phyloP scores from a whole-genome alignment of 1,140 invertebrate species.

The Pseudobourletiella spinata region DNA sequence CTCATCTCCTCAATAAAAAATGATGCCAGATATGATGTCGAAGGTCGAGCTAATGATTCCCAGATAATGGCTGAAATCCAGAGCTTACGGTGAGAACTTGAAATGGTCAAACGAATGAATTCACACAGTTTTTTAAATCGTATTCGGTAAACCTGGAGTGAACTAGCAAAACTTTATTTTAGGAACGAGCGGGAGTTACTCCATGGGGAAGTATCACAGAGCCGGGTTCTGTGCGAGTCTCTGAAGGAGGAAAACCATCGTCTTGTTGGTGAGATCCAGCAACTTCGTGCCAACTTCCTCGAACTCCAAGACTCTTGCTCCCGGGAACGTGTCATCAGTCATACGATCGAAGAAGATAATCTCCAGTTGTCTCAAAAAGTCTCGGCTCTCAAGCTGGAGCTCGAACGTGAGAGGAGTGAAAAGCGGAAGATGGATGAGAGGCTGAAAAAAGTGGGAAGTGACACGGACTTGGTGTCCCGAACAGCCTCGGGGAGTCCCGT shows the following conservation, averaged over 20 bases:
- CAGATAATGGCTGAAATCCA: conserved; percentile 21
- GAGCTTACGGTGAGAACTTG: conserved; percentile 19
- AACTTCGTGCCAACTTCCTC: conserved; percentile 1
- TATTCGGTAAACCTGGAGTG: neutral
- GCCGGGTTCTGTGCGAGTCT: conserved; percentile 6
- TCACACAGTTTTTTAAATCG: no score
- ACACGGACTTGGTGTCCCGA: neutral
- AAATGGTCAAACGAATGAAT: no score
- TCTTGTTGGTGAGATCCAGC: conserved; percentile 24
- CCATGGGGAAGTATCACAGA: conserved; percentile 30
- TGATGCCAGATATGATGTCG: neutral
- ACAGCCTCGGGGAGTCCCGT: neutral
- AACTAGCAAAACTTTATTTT: neutral
- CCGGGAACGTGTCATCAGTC: conserved; percentile 16
- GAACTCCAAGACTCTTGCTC: conserved; percentile 6
- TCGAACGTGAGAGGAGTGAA: conserved; percentile 30
- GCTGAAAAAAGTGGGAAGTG: conserved; percentile 6
- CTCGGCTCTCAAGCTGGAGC: conserved; percentile 24
- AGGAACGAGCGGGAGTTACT: conserved; percentile 33
- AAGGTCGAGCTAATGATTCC: neutral
- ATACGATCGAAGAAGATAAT: conserved; percentile 28
- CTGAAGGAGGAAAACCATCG: conserved; percentile 22
- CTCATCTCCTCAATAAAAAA: conserved; percentile 26
- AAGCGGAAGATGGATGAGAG: conserved; percentile 22
- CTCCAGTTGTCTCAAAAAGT: conserved; percentile 27